A percentile compares a stretch with the other conserved stretches of the same genome.
phyloP scores from a whole-genome alignment of 2,113 vertebrate species.

The Copsychus sechellarum region DNA sequence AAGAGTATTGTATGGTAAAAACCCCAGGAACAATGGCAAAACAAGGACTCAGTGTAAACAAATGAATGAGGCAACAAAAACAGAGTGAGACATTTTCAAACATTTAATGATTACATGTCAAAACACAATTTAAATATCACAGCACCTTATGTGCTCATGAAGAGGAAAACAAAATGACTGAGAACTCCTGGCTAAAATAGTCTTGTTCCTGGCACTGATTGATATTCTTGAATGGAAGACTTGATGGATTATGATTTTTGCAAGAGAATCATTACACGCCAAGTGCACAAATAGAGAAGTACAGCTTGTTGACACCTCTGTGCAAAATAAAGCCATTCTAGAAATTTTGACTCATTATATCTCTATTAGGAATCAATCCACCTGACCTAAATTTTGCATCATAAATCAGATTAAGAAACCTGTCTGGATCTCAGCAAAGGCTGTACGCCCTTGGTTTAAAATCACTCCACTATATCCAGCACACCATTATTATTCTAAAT shows the following conservation, averaged over 20 bases:
- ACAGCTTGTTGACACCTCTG: slow-evolving; percentile 64
- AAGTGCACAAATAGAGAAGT: slow-evolving; percentile 69
- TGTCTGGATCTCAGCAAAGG: slow-evolving; percentile 3
- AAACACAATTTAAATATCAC: slow-evolving; percentile 78
- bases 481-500: slow-evolving; percentile 46
- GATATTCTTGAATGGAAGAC: slow-evolving; percentile 68
- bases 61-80: slow-evolving; percentile 59
- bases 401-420: slow-evolving; percentile 53
- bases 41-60: not conserved
- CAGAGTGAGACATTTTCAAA: slow-evolving; percentile 72
- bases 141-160: slow-evolving; percentile 26
- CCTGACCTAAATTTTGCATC: slow-evolving; percentile 64
- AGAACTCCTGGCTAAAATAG: slow-evolving; percentile 68
- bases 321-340: slow-evolving; percentile 61
- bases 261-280: slow-evolving; percentile 71
- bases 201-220: slow-evolving; percentile 67
- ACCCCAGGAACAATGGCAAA: not conserved
- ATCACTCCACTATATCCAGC: not conserved
- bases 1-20: not conserved
- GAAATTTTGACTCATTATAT: slow-evolving; percentile 74
- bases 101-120: slow-evolving; percentile 79
- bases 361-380: slow-evolving; percentile 68
- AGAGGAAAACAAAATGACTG: slow-evolving; percentile 69
- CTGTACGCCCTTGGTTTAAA: slow-evolving; percentile 43
- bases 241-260: slow-evolving; percentile 77